These are phyloP conservation scores for Prietella phreatophila DNA, from an alignment of 2,113 vertebrate genomes.

Conservation along the genomic window DNA sequence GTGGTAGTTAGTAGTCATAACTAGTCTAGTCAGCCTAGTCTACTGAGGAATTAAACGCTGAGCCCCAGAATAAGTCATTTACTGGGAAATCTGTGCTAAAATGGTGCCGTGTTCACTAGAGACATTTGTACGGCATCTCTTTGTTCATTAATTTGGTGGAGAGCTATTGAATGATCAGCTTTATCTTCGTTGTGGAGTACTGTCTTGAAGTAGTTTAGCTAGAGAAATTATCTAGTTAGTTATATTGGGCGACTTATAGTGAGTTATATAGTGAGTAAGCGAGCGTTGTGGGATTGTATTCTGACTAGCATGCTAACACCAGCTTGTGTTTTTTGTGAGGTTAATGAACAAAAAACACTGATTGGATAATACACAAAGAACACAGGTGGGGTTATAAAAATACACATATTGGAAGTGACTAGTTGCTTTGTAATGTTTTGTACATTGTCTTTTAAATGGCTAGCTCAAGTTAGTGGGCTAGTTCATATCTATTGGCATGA, in stretches of 20 bases:
- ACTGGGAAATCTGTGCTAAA: too few relatives aligned
- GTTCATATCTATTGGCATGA: background rate
- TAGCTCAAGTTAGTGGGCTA: background rate
- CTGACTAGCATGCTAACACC: background rate
- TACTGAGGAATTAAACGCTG: too few relatives aligned
- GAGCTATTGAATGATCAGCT: background rate
- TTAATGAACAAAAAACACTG: background rate
- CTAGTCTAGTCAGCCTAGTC: too few relatives aligned
- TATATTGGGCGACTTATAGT: background rate
- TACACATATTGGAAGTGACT: background rate
- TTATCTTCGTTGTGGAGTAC: background rate
- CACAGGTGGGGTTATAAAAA: background rate
- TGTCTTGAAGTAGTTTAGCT: background rate
- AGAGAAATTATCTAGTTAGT: background rate
- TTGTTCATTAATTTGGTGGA: background rate
- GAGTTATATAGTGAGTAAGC: background rate
- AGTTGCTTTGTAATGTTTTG: background rate
- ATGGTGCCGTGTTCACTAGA: too few relatives aligned
- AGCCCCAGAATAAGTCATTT: too few relatives aligned
- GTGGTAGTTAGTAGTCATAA: background rate
- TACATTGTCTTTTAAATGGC: background rate
- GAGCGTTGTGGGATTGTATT: background rate
- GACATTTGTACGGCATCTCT: background rate
- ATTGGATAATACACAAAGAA: background rate
- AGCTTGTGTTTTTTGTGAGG: background rate